Percentiles rank a stretch among this genome's conserved stretches.
Conservation (phyloP, 2,113 vertebrate genomes). For the Cyprinus carpio region DNA sequence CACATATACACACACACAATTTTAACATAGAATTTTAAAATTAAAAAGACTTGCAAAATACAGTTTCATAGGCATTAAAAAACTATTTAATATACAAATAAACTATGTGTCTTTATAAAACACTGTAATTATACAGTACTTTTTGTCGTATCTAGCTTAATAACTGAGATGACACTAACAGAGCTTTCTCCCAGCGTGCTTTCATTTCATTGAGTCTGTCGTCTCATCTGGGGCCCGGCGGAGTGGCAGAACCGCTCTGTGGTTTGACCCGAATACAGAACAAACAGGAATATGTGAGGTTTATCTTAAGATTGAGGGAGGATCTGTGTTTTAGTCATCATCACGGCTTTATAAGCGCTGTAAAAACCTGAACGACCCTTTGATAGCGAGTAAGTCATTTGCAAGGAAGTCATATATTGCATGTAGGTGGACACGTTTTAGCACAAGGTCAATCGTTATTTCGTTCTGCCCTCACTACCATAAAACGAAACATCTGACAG, state of each 20-base stretch:
- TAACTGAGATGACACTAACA: not conserved
- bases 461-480: not conserved
- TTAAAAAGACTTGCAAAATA: no score
- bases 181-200: not conserved
- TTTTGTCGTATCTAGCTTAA: not conserved
- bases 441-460: not conserved
- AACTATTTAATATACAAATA: no score
- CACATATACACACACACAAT: no score
- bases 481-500: not conserved
- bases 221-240: not conserved
- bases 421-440: not conserved
- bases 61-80: no score
- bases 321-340: conserved; percentile 1
- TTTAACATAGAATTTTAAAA: no score
- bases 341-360: not conserved
- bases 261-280: conserved; percentile 47
- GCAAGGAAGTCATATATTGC: no score
- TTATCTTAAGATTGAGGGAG: conserved; percentile 9
- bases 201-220: not conserved
- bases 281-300: conserved; percentile 26
- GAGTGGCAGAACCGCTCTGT: conserved; percentile 15
- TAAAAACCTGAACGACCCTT: not conserved
- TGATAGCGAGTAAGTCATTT: not conserved
- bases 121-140: no score
- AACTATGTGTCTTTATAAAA: no score